phyloP scores from a whole-genome alignment of 2,888 invertebrate species.

The Chironomus riparius region DNA sequence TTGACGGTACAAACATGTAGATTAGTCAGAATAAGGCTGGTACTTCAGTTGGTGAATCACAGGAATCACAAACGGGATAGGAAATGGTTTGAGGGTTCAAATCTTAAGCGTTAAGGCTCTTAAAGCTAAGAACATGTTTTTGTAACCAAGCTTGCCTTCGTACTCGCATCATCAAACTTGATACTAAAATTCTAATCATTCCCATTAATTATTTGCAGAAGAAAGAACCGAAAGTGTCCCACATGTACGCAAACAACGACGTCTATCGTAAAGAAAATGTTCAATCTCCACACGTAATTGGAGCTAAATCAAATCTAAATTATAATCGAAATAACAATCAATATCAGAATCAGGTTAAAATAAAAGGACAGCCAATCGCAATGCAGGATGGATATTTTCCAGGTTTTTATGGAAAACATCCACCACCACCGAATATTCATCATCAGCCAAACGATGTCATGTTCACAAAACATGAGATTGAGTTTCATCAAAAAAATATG shows the following conservation, averaged over 20 bases:
- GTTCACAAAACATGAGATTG: conserved; percentile 27
- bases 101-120: no score
- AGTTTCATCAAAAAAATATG: conserved; percentile 21
- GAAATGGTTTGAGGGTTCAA: no score
- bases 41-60: no score
- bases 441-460: conserved; percentile 16
- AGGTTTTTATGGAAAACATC: conserved; percentile 35
- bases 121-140: no score
- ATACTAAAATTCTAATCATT: background rate
- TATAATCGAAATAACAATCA: conserved; percentile 18
- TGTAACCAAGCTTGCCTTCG: no score
- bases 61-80: no score
- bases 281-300: conserved; percentile 27
- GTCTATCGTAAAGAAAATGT: conserved; percentile 31
- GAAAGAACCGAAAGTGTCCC: conserved; percentile 40
- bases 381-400: conserved; percentile 36
- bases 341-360: conserved; percentile 20
- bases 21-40: no score
- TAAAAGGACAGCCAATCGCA: conserved; percentile 19
- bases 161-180: no score
- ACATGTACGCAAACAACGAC: conserved; percentile 39
- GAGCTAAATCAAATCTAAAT: background rate
- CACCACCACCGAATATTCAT: conserved; percentile 28
- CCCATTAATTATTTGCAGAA: conserved; percentile 28
- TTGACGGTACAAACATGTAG: no score